Percentiles rank a stretch among this genome's conserved stretches.
These are phyloP conservation scores for Pelosia muscerda DNA, from an alignment of 2,888 invertebrate species.

Conservation along the genomic window DNA sequence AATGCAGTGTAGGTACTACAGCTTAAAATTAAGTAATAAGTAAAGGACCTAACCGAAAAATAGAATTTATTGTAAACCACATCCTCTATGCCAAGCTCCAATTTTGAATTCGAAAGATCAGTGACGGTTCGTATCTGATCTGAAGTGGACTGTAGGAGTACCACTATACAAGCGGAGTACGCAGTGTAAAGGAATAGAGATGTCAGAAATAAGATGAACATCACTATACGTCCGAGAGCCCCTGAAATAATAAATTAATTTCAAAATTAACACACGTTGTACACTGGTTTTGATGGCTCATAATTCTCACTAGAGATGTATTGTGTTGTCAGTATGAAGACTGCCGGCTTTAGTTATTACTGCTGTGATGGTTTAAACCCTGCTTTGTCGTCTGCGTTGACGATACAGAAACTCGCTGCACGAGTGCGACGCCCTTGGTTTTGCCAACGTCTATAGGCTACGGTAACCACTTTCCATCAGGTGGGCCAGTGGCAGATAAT, in stretches of 20 bases:
- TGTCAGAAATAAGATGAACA: constrained; percentile 87
- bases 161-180: constrained; percentile 91
- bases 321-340: no score
- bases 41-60: constrained; percentile 81
- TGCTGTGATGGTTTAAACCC: no score
- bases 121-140: constrained; percentile 87
- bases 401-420: no score
- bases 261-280: background rate
- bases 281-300: no score
- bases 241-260: constrained; percentile 66
- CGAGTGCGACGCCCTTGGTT: no score
- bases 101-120: constrained; percentile 88
- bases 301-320: no score
- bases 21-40: background rate
- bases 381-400: no score
- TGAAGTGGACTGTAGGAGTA: constrained; percentile 90
- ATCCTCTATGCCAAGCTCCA: constrained; percentile 89
- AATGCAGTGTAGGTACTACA: background rate
- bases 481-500: no score
- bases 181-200: constrained; percentile 90
- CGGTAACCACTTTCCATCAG: no score
- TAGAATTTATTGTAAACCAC: constrained; percentile 88
- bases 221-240: constrained; percentile 85
- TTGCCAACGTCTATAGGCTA: no score
- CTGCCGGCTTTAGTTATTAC: no score